A percentile compares a stretch with the other conserved stretches of the same genome.
Evolutionary conservation across 2,113 vertebrate species (phyloP).

Genomic region (Phrynocephalus versicolor): DNA sequence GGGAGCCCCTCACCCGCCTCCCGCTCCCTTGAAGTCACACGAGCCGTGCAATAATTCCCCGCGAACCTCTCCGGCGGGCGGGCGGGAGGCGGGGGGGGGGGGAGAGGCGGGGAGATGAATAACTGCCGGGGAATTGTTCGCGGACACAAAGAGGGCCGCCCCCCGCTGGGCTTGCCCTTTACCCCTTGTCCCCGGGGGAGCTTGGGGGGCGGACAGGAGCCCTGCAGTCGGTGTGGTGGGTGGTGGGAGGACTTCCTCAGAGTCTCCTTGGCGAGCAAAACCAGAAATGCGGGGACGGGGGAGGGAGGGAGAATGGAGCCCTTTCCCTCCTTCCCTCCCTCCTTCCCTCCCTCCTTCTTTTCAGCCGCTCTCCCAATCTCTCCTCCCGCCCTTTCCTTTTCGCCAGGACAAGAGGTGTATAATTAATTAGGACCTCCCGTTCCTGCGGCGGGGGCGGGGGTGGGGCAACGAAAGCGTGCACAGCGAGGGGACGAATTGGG

Average conservation of each 20-base stretch:
- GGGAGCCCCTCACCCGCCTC: not conserved
- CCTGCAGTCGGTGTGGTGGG: not conserved
- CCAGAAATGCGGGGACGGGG: slow-evolving; percentile 39
- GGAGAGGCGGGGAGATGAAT: not conserved
- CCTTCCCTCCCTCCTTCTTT: not conserved
- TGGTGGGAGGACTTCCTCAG: not conserved
- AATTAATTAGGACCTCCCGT: slow-evolving; percentile 38
- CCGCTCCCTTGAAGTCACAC: slow-evolving; percentile 16
- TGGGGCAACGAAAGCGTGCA: too few species aligned
- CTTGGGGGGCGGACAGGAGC: slow-evolving; percentile 36
- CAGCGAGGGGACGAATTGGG: too few species aligned
- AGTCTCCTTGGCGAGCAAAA: slow-evolving; percentile 18
- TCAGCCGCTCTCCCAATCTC: slow-evolving; percentile 3
- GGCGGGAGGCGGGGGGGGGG: too few species aligned
- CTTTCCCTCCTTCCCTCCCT: not conserved
- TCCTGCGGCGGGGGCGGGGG: not conserved
- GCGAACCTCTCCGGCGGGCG: slow-evolving; percentile 32
- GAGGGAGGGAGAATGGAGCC: not conserved
- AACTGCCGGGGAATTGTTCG: slow-evolving; percentile 46
- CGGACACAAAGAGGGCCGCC: slow-evolving; percentile 44
- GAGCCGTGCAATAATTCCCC: slow-evolving; percentile 46
- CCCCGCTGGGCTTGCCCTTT: slow-evolving; percentile 47
- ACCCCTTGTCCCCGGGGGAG: slow-evolving; percentile 6
- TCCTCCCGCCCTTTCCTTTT: slow-evolving; percentile 42
- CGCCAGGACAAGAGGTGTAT: slow-evolving; percentile 40